Evolutionary conservation across 2,797 vertebrate species (phyloP), one percentile per base, ranked within the genome.

Genomic region (Chelonia mydas): DNA sequence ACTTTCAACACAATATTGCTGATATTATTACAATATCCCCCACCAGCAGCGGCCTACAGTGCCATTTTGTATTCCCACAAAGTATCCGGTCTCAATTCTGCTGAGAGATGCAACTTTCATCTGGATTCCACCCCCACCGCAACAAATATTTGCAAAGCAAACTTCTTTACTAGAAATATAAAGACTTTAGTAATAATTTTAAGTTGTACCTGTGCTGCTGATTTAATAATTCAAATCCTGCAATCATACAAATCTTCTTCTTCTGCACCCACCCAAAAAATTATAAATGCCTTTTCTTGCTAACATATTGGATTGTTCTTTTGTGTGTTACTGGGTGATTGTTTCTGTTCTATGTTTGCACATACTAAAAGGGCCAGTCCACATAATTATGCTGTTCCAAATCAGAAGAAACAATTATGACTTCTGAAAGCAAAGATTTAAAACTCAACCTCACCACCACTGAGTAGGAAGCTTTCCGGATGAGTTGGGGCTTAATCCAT

Each of bases 11-110:
- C 79, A 92, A 78, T 91, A 49, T 0, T 85, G 93, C 86, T 93
- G 93, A 79, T 96, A 96, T 81, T 92, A 97, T 54, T 97, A 96
- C 92, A 96, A 88, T 50, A 89, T 53, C 65, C 86, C 87, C 72
- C 84, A 55, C 95, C 94, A 88, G 45, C 33, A 94, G 65, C 17
- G 68, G 89, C 55, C 68, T 79, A 94, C 12, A 92, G 88, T 90
- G 87, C 7, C 83, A 76, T 88, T 53, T 88, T 90, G 59, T 87
- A 93, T 95, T 96, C 92, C 95, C 89, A 0, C 19, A 91, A 91
- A 96, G 90, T 81, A 96, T 3, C 3, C 11, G 83, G 88, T 89
- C 82, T 84, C 77, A 76, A 87, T 90, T 87, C 78, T 1, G 37
- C 31, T 81, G 19, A 5, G 61, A 6, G 61, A 81, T 88, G 88